A percentile compares a stretch with the other conserved stretches of the same genome.
Evolutionary conservation across 92 coral and sea anemone genomes (phyloP).

Genomic region (Nematostella vectensis): DNA sequence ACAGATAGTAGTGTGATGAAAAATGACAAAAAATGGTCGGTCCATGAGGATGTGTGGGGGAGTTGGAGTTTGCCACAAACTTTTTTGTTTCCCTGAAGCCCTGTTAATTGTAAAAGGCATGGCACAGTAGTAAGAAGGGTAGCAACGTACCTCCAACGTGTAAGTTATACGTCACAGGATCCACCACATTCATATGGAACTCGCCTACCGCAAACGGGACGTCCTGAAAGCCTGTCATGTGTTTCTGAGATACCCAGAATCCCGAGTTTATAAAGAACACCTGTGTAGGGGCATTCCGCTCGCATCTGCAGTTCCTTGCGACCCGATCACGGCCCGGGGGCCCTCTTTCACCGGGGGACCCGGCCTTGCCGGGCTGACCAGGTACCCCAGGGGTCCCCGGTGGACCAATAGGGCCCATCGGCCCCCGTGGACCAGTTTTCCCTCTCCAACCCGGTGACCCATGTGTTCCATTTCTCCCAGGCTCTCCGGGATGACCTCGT

Average conservation of each 20-base stretch:
- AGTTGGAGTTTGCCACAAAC: too few relatives aligned
- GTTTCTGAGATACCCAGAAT: slow-evolving; percentile 61
- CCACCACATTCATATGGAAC: slow-evolving; percentile 50
- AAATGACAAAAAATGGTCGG: too few relatives aligned
- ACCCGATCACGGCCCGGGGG: slow-evolving; percentile 55
- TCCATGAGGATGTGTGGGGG: too few relatives aligned
- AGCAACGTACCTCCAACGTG: slow-evolving; percentile 81
- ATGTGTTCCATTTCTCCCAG: slow-evolving; percentile 69
- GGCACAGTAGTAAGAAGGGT: too few relatives aligned
- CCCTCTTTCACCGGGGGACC: slow-evolving; percentile 57
- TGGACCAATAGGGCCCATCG: slow-evolving; percentile 61
- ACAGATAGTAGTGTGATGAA: too few relatives aligned
- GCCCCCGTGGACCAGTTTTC: slow-evolving; percentile 69
- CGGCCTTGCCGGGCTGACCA: slow-evolving; percentile 43
- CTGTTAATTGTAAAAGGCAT: too few relatives aligned
- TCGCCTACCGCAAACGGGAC: slow-evolving; percentile 60
- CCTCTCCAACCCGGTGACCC: slow-evolving; percentile 83
- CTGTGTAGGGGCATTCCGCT: slow-evolving; percentile 62
- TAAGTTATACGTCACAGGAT: slow-evolving; percentile 63
- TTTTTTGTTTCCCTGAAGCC: too few relatives aligned
- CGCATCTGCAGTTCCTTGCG: slow-evolving; percentile 47
- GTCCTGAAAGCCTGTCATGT: slow-evolving; percentile 70
- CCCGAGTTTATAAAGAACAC: slow-evolving; percentile 62
- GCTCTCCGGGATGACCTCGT: slow-evolving; percentile 49
- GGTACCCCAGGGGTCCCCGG: slow-evolving; percentile 44